A percentile compares a stretch with the other conserved stretches of the same genome.
These are phyloP conservation scores for Platycheirus albimanus DNA, from an alignment of 2,888 invertebrate genomes.

Conservation along the genomic window DNA sequence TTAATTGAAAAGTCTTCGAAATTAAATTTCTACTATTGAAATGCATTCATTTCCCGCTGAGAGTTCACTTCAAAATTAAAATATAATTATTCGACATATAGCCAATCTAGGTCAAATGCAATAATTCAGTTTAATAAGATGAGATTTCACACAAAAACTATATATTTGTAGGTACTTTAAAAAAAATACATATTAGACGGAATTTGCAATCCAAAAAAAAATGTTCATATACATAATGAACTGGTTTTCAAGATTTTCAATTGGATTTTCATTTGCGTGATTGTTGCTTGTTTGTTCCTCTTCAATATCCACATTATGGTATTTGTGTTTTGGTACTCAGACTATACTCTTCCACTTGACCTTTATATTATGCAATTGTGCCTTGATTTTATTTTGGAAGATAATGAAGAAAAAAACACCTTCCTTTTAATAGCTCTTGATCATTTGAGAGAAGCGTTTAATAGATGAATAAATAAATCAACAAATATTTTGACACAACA, in stretches of 20 bases:
- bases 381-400: neutral
- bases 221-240: neutral
- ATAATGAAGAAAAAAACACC: neutral
- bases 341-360: neutral
- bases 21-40: no score
- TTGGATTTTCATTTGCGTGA: conserved; percentile 6
- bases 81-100: neutral
- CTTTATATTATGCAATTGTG: neutral
- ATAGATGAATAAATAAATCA: no score
- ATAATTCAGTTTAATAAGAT: conserved; percentile 9
- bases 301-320: conserved; percentile 1
- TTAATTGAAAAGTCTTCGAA: neutral
- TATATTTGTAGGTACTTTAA: neutral
- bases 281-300: conserved; percentile 1
- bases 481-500: no score
- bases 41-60: neutral
- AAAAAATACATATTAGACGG: conserved; percentile 4
- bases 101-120: conserved; percentile 14
- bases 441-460: no score
- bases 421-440: no score
- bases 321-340: neutral
- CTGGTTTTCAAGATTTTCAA: neutral
- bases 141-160: conserved; percentile 1
- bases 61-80: no score
- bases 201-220: conserved; percentile 4